Conservation (phyloP, 2,797 vertebrate genomes). For the Gallirallus australis region DNA sequence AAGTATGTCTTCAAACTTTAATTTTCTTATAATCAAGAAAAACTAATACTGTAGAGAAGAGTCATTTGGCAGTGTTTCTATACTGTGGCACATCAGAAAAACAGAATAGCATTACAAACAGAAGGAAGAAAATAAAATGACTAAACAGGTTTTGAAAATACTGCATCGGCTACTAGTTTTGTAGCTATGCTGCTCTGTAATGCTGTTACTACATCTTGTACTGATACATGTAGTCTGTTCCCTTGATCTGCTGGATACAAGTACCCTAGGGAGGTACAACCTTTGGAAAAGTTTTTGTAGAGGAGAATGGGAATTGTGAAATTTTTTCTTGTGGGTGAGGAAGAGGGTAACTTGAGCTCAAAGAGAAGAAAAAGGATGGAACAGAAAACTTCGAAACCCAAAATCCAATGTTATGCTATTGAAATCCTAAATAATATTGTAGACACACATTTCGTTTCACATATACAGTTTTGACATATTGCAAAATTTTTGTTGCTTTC, state of each 20-base stretch:
- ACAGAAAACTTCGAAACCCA: neutral
- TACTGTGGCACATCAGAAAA: neutral
- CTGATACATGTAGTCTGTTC: neutral
- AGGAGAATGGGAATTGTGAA: neutral
- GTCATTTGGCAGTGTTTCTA: neutral
- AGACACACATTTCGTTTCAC: neutral
- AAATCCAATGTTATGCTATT: neutral
- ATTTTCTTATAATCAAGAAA: neutral
- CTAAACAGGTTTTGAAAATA: conserved; percentile 1
- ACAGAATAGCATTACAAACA: neutral
- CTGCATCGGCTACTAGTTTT: neutral
- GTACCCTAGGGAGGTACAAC: neutral
- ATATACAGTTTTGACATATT: neutral
- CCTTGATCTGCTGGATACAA: neutral
- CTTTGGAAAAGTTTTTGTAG: neutral
- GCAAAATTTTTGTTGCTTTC: neutral
- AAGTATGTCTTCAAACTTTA: neutral
- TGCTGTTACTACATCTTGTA: neutral
- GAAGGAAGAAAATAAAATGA: neutral
- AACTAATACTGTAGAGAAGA: neutral
- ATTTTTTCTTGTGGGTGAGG: neutral
- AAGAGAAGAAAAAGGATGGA: neutral
- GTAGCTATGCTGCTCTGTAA: neutral
- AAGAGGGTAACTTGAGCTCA: neutral
- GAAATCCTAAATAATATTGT: neutral